Evolutionary conservation across 2,797 vertebrate species (phyloP), one percentile per base, ranked within the genome.

Genomic region (Kryptopterus vitreolus): DNA sequence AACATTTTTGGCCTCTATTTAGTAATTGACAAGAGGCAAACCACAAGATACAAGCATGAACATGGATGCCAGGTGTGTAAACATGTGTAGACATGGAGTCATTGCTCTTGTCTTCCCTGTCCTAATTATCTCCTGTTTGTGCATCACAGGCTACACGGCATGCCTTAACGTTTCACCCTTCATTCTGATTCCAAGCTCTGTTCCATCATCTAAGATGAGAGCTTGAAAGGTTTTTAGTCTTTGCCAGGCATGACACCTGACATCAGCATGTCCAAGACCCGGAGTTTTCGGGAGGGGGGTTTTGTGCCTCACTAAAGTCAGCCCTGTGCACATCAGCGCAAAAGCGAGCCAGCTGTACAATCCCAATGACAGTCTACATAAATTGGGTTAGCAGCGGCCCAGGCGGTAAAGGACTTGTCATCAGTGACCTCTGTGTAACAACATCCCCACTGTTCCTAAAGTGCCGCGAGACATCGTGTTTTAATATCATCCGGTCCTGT

Each of bases 321-420:
- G 81, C 81, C 69, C 81, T 70, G 81, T 80, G 80, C 73, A 84
- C 84, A 86, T 85, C 85, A 87, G 80, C 82, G 73, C 78, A 82
- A 84, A 74, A 78, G 84, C 84, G 81, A 86, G 82, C 78, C 81
- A 76, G 53, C 79, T 78, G 81, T 79, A 81, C 73, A 81, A 70
- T 85, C 78, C 81, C n/a, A 46, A 79, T 87, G 87, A 88, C 88
- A 89, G 84, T 83, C 81, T 83, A 87, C 84, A 86, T 88, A 88
- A 88, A 89, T 88, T 87, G 87, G 86, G 85, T 84, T 87, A 86
- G 86, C 82, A 71, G 81, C 72, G 61, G 83, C 79, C 80, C 77
- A 80, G 82, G 81, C 80, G 83, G 82, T 84, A 86, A 84, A 87
- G 80, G 85, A 87, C 84, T 85, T 85, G 85, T 87, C 85, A 81